These are phyloP conservation scores for Mionectes macconnelli DNA, from an alignment of 2,113 vertebrate genomes.

Conservation along the genomic window DNA sequence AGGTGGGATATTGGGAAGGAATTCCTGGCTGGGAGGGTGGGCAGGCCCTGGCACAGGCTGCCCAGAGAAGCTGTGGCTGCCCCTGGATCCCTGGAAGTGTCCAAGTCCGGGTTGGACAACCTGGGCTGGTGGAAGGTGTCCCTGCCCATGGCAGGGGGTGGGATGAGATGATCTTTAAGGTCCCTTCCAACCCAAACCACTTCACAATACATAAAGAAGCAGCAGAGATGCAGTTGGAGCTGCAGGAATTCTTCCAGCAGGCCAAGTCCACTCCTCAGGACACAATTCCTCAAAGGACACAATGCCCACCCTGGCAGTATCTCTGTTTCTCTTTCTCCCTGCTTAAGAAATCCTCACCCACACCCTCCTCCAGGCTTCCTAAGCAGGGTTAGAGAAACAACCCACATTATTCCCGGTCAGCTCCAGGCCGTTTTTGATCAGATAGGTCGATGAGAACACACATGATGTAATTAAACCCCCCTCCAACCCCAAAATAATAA, in stretches of 20 bases:
- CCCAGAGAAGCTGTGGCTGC: neutral
- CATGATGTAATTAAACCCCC: neutral
- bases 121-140: accelerated
- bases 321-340: neutral
- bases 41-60: too few relatives aligned
- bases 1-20: too few relatives aligned
- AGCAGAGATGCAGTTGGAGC: neutral
- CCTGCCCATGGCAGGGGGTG: neutral
- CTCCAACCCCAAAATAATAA: neutral
- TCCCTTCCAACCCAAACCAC: neutral
- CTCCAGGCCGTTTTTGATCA: neutral
- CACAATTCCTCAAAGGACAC: neutral
- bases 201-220: accelerated
- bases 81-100: neutral
- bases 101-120: accelerated
- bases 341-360: neutral
- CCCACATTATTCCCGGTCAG: conserved; percentile 18
- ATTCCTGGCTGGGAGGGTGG: too few relatives aligned
- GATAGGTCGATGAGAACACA: conserved; percentile 6
- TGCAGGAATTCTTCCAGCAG: neutral
- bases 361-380: conserved; percentile 25
- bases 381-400: conserved; percentile 35
- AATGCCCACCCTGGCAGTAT: accelerated
- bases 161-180: too few relatives aligned
- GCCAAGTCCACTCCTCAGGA: neutral